Evolutionary conservation across 2,888 invertebrate species (phyloP).

Genomic region (Drosophila aldrichi): DNA sequence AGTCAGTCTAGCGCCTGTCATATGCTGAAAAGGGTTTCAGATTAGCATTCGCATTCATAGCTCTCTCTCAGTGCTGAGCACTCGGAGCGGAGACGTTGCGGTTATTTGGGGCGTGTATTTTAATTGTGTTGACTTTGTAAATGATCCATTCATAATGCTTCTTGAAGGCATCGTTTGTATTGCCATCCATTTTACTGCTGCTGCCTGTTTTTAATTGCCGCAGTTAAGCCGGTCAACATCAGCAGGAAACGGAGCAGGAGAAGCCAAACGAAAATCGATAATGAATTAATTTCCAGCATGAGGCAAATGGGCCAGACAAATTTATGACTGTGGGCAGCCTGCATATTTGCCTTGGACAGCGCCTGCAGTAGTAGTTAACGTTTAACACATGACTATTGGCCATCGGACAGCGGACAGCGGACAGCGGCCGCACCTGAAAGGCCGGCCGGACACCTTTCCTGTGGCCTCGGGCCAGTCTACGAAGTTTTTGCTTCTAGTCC

Average conservation of each 20-base stretch:
- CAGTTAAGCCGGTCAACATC: conserved; percentile 40
- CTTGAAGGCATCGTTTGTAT: conserved; percentile 62
- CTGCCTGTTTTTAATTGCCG: conserved; percentile 47
- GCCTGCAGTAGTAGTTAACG: conserved; percentile 39
- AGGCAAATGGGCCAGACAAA: conserved; percentile 73
- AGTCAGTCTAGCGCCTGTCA: conserved; percentile 11
- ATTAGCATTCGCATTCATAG: conserved; percentile 22
- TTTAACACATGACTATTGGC: conserved; percentile 43
- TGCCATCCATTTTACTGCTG: conserved; percentile 10
- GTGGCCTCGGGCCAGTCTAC: conserved; percentile 23
- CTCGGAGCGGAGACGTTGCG: conserved; percentile 32
- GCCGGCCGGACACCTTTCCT: not conserved
- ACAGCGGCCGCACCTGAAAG: conserved; percentile 7
- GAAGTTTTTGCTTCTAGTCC: conserved; percentile 41
- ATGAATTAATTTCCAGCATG: conserved; percentile 71
- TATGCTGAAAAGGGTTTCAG: conserved; percentile 39
- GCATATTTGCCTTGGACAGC: conserved; percentile 33
- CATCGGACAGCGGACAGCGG: conserved; percentile 4
- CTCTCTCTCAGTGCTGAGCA: conserved; percentile 3
- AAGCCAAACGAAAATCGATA: conserved; percentile 66
- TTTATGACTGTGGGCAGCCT: conserved; percentile 59
- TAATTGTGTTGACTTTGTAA: conserved; percentile 78
- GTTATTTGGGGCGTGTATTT: conserved; percentile 58
- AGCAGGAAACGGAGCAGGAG: not conserved
- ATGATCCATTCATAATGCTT: conserved; percentile 72